A percentile compares a stretch with the other conserved stretches of the same genome.
Conservation (phyloP, 2,797 vertebrate genomes). For the Cacajao melanocephalus region DNA sequence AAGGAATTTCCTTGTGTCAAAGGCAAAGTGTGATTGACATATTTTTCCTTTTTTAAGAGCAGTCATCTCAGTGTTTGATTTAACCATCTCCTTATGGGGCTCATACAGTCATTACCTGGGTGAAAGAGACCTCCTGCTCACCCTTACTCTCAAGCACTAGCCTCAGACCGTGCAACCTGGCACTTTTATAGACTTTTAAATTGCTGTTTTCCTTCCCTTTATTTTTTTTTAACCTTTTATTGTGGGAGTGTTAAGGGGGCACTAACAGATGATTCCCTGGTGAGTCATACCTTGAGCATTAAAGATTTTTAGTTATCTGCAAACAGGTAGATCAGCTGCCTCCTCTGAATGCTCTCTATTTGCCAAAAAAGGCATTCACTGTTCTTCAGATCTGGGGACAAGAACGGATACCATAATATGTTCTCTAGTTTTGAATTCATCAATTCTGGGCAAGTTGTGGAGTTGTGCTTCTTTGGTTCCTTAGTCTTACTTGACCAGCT, state of each 20-base stretch:
- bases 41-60: slow-evolving; percentile 86
- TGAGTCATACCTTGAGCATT: background rate
- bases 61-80: slow-evolving; percentile 85
- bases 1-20: slow-evolving; percentile 91
- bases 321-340: slow-evolving; percentile 34
- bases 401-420: too few relatives aligned
- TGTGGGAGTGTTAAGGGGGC: background rate
- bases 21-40: slow-evolving; percentile 89
- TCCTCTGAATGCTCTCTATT: background rate
- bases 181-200: slow-evolving; percentile 57
- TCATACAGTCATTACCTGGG: slow-evolving; percentile 82
- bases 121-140: slow-evolving; percentile 78
- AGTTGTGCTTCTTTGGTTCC: background rate
- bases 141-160: slow-evolving; percentile 20
- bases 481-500: background rate
- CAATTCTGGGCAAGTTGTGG: background rate
- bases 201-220: background rate
- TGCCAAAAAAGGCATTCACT: background rate
- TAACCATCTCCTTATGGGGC: slow-evolving; percentile 88
- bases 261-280: slow-evolving; percentile 21
- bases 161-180: background rate
- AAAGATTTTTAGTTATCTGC: slow-evolving; percentile 39
- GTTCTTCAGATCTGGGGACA: background rate
- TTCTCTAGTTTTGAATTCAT: background rate
- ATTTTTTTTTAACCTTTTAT: background rate